Conservation (phyloP, 2,113 vertebrate genomes). For the Anser cygnoides region DNA sequence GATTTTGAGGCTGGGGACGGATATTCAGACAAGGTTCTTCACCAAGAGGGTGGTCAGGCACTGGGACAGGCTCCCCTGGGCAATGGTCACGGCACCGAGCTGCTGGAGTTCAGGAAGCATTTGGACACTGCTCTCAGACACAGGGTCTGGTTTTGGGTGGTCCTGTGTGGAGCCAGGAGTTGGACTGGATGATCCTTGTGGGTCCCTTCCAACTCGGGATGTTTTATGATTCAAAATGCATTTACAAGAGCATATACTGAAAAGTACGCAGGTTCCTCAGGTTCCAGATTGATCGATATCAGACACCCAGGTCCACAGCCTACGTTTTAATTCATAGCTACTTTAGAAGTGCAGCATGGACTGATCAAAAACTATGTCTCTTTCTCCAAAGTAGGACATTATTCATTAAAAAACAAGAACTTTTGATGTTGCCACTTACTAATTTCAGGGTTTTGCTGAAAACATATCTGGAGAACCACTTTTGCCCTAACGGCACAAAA, state of each 20-base stretch:
- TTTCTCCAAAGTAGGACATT: neutral
- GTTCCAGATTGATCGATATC: neutral
- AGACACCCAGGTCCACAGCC: neutral
- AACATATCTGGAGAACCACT: neutral
- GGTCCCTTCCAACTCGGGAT: no score
- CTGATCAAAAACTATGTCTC: neutral
- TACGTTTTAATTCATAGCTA: neutral
- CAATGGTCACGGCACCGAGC: no score
- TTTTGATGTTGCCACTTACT: neutral
- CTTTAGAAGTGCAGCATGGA: neutral
- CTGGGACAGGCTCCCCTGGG: no score
- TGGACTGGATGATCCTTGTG: no score
- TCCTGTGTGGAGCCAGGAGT: no score
- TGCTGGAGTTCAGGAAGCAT: no score
- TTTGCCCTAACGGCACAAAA: neutral
- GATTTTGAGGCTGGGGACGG: neutral
- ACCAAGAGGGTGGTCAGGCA: no score
- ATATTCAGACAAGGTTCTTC: no score
- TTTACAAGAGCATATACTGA: neutral
- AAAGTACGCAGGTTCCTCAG: neutral
- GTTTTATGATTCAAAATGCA: neutral
- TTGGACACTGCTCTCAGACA: no score
- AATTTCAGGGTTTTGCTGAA: neutral
- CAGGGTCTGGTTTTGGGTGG: no score
- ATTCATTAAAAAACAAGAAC: neutral